Conservation (phyloP, 2,888 invertebrate species). For the Pollenia labialis region DNA sequence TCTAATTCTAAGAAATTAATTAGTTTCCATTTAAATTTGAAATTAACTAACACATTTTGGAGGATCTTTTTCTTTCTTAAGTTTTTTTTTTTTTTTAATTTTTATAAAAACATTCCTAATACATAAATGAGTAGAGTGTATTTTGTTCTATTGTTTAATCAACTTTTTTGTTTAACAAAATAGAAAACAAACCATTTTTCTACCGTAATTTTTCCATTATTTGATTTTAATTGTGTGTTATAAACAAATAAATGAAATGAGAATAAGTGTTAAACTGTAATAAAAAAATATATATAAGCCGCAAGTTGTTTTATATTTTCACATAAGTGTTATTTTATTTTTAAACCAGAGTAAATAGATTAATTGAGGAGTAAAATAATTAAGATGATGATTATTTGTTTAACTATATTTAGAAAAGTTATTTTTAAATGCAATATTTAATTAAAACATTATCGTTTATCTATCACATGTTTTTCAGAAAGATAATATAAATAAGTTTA, state of each 20-base stretch:
- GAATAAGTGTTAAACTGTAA: slow-evolving; percentile 22
- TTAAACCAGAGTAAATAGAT: slow-evolving; percentile 34
- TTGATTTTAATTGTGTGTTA: slow-evolving; percentile 49
- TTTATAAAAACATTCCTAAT: too few species aligned
- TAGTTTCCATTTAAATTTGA: too few species aligned
- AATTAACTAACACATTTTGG: too few species aligned
- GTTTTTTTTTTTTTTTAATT: too few species aligned
- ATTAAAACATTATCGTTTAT: slow-evolving; percentile 12
- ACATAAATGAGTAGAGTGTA: too few species aligned
- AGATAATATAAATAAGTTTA: background rate
- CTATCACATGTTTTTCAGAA: slow-evolving; percentile 25
- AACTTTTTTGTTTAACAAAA: slow-evolving; percentile 27
- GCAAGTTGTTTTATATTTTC: slow-evolving; percentile 24
- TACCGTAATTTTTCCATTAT: slow-evolving; percentile 50
- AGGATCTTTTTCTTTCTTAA: too few species aligned
- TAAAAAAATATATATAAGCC: background rate
- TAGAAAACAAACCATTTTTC: slow-evolving; percentile 2
- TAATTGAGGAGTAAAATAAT: slow-evolving; percentile 24
- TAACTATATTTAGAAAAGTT: slow-evolving; percentile 51
- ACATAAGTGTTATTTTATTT: slow-evolving; percentile 17
- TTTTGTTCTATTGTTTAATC: background rate
- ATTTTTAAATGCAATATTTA: slow-evolving; percentile 42
- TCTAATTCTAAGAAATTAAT: too few species aligned
- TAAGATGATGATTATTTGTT: slow-evolving; percentile 25
- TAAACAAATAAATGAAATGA: slow-evolving; percentile 43